Evolutionary conservation across 1,140 invertebrate species (phyloP).

Genomic region (Dreissena rostriformis): DNA sequence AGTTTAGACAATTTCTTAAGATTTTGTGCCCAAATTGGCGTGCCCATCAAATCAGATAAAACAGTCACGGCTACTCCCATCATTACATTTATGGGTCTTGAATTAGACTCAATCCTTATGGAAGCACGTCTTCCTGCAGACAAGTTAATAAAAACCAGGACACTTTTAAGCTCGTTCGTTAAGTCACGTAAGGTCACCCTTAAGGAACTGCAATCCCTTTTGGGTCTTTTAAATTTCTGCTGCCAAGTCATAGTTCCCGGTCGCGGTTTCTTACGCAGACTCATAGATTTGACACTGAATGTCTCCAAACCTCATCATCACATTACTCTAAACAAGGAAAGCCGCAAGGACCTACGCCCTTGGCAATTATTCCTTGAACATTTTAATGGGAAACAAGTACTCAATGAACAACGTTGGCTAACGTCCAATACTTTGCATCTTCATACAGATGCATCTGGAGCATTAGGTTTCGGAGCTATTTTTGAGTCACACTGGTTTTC

Average conservation of each 20-base stretch:
- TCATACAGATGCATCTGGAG: constrained; percentile 37
- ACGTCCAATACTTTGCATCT: constrained; percentile 17
- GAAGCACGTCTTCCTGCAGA: constrained; percentile 31
- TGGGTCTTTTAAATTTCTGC: constrained; percentile 52
- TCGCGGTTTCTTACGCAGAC: constrained; percentile 44
- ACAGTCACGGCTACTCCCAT: constrained; percentile 1
- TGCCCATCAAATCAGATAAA: constrained; percentile 38
- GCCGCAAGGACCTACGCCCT: constrained; percentile 13
- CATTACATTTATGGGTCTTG: constrained; percentile 39
- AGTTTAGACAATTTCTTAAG: constrained; percentile 28
- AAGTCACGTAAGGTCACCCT: constrained; percentile 9
- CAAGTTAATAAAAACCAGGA: constrained; percentile 21
- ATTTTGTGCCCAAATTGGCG: constrained; percentile 17
- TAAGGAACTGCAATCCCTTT: constrained; percentile 47
- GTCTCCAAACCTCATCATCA: constrained; percentile 48
- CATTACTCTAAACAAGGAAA: constrained; percentile 40
- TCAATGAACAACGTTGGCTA: constrained; percentile 30
- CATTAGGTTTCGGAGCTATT: constrained; percentile 19
- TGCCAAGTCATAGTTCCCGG: constrained; percentile 46
- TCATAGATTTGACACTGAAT: constrained; percentile 46
- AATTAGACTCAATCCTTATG: constrained; percentile 36
- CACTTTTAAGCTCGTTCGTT: neutral
- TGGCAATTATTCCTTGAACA: constrained; percentile 34
- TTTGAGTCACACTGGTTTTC: constrained; percentile 36
- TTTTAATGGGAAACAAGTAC: constrained; percentile 51